Percentiles rank a stretch among this genome's conserved stretches.
These are phyloP conservation scores for Strix aluco DNA, from an alignment of 2,113 vertebrate species.

Conservation along the genomic window DNA sequence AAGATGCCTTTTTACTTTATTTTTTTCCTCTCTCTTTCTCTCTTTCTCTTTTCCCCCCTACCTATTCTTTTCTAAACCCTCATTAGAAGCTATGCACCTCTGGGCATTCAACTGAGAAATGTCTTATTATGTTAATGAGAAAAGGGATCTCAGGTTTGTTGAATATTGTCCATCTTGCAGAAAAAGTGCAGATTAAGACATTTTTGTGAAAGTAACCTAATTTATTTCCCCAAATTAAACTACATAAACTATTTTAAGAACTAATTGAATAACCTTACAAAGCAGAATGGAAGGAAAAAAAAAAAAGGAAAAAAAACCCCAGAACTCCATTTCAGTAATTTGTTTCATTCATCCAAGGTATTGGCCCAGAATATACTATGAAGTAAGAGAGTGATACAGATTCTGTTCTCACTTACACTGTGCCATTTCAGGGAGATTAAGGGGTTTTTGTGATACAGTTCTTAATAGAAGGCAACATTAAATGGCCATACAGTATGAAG, in stretches of 20 bases:
- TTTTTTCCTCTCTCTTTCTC: background rate
- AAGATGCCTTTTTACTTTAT: background rate
- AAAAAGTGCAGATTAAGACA: conserved; percentile 59
- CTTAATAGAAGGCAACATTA: background rate
- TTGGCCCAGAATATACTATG: background rate
- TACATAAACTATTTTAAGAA: conserved; percentile 48
- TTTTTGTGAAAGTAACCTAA: conserved; percentile 41
- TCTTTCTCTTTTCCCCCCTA: background rate
- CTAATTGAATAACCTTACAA: conserved; percentile 11
- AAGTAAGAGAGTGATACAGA: background rate
- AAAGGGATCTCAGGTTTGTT: conserved; percentile 11
- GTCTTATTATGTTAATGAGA: conserved; percentile 42
- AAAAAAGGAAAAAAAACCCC: background rate
- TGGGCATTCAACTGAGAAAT: conserved; percentile 40
- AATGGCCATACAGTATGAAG: background rate
- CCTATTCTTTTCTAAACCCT: background rate
- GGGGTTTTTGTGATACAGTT: background rate
- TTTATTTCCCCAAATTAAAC: conserved; percentile 48
- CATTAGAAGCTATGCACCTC: conserved; percentile 30
- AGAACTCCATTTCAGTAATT: background rate
- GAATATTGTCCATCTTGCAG: conserved; percentile 50
- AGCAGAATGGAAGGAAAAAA: background rate
- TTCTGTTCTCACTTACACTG: background rate
- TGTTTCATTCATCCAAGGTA: background rate
- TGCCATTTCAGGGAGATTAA: background rate